These are phyloP conservation scores for Aix galericulata DNA, from an alignment of 2,113 vertebrate genomes.

Conservation along the genomic window DNA sequence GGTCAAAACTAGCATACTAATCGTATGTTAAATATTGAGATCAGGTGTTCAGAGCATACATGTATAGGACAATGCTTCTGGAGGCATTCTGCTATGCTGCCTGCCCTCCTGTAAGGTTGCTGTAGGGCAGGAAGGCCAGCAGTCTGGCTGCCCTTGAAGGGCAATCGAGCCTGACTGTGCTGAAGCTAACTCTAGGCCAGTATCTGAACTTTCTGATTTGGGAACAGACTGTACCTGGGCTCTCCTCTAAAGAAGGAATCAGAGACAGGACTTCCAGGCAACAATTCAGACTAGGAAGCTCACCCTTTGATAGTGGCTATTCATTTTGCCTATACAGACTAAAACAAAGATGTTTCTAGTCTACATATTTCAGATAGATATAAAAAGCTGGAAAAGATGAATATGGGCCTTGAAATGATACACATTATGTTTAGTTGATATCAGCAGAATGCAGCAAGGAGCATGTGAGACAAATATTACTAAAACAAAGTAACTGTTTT, in stretches of 20 bases:
- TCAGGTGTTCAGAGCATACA: background rate
- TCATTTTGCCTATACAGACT: background rate
- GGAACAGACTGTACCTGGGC: background rate
- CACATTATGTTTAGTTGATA: background rate
- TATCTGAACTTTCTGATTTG: background rate
- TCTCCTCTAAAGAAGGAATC: background rate
- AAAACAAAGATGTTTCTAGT: background rate
- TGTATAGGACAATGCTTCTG: background rate
- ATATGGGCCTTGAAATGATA: background rate
- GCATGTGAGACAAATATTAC: background rate
- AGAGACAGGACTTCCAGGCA: background rate
- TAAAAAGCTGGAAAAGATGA: background rate
- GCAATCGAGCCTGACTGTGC: background rate
- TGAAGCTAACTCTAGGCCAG: background rate
- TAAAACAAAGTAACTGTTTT: background rate
- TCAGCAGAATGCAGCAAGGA: background rate
- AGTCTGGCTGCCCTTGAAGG: background rate
- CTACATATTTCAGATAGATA: background rate
- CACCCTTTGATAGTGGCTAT: background rate
- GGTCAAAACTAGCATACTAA: background rate
- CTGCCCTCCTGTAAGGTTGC: background rate
- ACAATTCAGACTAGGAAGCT: background rate
- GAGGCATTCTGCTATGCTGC: background rate
- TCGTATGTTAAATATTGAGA: constrained; percentile 18
- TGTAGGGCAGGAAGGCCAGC: background rate